A percentile compares a stretch with the other conserved stretches of the same genome.
phyloP scores from a whole-genome alignment of 1,140 invertebrate species.

The Drosophila subobscura region DNA sequence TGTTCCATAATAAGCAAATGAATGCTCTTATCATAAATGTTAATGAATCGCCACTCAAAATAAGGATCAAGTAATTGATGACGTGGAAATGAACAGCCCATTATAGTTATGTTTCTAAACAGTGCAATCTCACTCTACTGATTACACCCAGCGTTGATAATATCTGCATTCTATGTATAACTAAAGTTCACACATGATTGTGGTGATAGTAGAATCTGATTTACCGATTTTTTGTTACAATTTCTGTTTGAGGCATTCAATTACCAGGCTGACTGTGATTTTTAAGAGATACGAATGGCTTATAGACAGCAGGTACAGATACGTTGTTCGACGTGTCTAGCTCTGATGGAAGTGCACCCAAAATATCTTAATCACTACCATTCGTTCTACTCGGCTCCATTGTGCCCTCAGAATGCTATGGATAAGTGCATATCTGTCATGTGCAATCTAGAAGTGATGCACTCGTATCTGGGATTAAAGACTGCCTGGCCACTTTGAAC shows the following conservation, averaged over 20 bases:
- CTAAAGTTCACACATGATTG: slow-evolving; percentile 61
- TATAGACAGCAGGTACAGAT: slow-evolving; percentile 51
- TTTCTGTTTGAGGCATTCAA: slow-evolving; percentile 33
- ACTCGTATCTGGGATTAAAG: slow-evolving; percentile 34
- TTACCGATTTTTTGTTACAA: slow-evolving; percentile 55
- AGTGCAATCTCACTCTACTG: slow-evolving; percentile 28
- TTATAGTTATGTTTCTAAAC: slow-evolving; percentile 15
- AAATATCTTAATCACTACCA: slow-evolving; percentile 34
- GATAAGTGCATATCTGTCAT: slow-evolving; percentile 46
- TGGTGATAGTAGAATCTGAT: slow-evolving; percentile 59
- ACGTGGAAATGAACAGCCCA: slow-evolving; percentile 34
- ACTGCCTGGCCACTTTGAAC: slow-evolving; percentile 17
- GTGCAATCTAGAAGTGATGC: slow-evolving; percentile 41
- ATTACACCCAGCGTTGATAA: slow-evolving; percentile 21
- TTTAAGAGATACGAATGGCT: slow-evolving; percentile 17
- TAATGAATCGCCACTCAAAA: slow-evolving; percentile 14
- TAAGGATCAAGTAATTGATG: slow-evolving; percentile 28
- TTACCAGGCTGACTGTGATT: slow-evolving; percentile 25
- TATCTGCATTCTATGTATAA: slow-evolving; percentile 10
- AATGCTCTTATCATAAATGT: slow-evolving; percentile 6
- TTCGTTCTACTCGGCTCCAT: slow-evolving; percentile 23
- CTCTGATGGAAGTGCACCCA: slow-evolving; percentile 27
- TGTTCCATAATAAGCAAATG: slow-evolving; percentile 18
- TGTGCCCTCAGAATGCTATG: slow-evolving; percentile 20
- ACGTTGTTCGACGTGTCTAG: slow-evolving; percentile 21